Base-by-base conservation (phyloP, 2,888 invertebrate genomes). In the Anoplius nigerrimus region DNA sequence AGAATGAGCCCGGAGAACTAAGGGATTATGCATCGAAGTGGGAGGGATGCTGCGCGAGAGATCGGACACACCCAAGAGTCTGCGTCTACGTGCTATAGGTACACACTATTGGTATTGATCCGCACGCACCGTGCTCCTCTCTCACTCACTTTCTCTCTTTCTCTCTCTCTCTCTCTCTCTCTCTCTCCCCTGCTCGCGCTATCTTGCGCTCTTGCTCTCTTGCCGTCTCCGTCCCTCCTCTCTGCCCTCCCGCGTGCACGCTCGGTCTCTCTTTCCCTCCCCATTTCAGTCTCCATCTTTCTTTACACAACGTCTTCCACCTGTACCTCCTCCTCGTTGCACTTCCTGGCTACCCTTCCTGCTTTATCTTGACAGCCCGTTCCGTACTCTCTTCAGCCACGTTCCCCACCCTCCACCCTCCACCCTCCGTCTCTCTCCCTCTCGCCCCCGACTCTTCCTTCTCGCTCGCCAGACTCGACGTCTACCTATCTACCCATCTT, bases 21-120 rank as follows among this genome's bases (percentile, higher is more conserved):
- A 34, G 34, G 34, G 34, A 34, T 34, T 34, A 34, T 34, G 34
- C 34, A 34, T 48, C n/a, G 46, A 51, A 43, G 13, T 18, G 16
- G 69, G 70, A 69, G 75, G 75, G 78, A 78, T 79, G 81, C 79
- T 65, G 72, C 67, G 76, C 72, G 77, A 72, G 76, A 83, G 80
- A 82, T 82, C 81, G 82, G 86, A 84, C 86, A 86, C 86, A 84
- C 86, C 86, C 85, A 84, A 83, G 80, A 77, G 79, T 69, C 69
- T 75, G 76, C 78, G 76, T 78, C 78, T 81, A 74, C 66, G 69
- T 72, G 70, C 76, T 79, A 76, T 78, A 76, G 75, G 76, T 75
- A 72, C 74, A 58, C 73, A 78, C 83, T 81, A 85, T 85, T 79
- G 81, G 82, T 86, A 86, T 86, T 85, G 86, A 86, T 85, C 86